Evolutionary conservation across 1,140 invertebrate species (phyloP).

Genomic region (Episyrphus balteatus): DNA sequence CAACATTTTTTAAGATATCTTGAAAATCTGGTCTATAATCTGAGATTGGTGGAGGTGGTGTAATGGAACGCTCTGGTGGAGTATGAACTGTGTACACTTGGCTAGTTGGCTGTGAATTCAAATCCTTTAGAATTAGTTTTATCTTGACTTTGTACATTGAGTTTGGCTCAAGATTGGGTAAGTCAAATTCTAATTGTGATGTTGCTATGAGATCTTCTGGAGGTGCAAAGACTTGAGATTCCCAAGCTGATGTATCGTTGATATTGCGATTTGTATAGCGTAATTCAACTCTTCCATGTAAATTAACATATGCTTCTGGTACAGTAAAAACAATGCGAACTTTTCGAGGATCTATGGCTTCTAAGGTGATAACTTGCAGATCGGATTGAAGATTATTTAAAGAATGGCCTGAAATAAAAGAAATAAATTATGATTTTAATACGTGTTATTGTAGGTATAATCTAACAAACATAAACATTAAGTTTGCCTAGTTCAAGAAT

Average conservation of each 20-base stretch:
- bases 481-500: too few species aligned
- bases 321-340: constrained; percentile 72
- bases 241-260: constrained; percentile 60
- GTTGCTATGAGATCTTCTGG: constrained; percentile 71
- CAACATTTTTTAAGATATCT: constrained; percentile 31
- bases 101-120: constrained; percentile 61
- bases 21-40: constrained; percentile 34
- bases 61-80: constrained; percentile 35
- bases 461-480: too few species aligned
- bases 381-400: constrained; percentile 25
- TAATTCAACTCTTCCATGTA: constrained; percentile 71
- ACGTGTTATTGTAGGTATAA: too few species aligned
- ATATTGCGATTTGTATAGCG: constrained; percentile 66
- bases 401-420: neutral
- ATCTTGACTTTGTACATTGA: constrained; percentile 74
- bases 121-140: constrained; percentile 57
- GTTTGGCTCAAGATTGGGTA: constrained; percentile 61
- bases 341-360: constrained; percentile 64
- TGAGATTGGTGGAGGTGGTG: constrained; percentile 29
- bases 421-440: too few species aligned
- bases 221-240: constrained; percentile 73
- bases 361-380: constrained; percentile 52
- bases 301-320: constrained; percentile 66
- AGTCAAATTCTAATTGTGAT: constrained; percentile 69
- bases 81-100: constrained; percentile 61